A percentile compares a stretch with the other conserved stretches of the same genome.
phyloP scores from a whole-genome alignment of 2,797 vertebrate genomes.

The Myioborus melanocephalus region DNA sequence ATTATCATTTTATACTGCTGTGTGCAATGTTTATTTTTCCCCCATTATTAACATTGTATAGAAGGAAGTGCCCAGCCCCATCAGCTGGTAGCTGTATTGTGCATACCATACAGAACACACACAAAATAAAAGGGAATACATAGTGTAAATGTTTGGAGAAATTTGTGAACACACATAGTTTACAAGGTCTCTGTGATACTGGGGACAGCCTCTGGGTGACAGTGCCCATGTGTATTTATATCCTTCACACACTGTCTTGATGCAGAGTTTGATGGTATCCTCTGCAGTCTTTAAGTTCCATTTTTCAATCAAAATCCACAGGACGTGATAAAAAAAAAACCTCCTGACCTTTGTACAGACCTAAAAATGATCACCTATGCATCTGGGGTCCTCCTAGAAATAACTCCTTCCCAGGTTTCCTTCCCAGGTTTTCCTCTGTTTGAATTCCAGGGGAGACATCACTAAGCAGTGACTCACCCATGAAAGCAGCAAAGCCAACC shows the following conservation, averaged over 20 bases:
- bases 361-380: neutral
- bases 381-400: neutral
- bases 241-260: neutral
- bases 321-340: neutral
- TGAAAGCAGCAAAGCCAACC: neutral
- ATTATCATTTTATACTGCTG: constrained; percentile 46
- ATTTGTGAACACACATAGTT: neutral
- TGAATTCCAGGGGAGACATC: neutral
- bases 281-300: neutral
- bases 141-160: neutral
- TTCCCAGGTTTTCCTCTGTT: neutral
- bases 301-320: neutral
- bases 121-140: neutral
- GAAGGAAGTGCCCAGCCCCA: constrained; percentile 47
- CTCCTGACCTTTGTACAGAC: neutral
- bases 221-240: neutral
- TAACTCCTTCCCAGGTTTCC: neutral
- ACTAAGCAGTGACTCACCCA: neutral
- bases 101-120: neutral
- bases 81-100: constrained; percentile 16
- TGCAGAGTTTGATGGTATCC: neutral
- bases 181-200: neutral
- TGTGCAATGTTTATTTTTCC: constrained; percentile 51
- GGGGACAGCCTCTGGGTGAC: neutral
- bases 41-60: constrained; percentile 50